Base-by-base conservation (phyloP, 2,888 invertebrate species). In the Oscheius sp. region DNA sequence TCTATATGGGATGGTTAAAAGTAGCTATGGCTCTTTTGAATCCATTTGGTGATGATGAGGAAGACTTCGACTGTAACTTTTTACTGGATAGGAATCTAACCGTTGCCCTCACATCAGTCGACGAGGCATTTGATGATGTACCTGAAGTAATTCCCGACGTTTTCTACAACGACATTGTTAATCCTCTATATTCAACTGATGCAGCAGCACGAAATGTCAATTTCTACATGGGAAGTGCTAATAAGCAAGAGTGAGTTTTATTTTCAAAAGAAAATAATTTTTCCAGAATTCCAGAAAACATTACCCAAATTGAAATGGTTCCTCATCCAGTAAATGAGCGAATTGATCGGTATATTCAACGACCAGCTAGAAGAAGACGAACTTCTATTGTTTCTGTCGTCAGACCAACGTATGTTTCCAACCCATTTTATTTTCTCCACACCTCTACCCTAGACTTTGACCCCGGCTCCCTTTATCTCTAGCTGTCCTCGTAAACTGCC, bases 1-100 rank as follows among this genome's bases (percentile, higher is more conserved):
- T 76, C 59, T 76, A 74, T 49, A 73, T 76, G 73, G 76, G 76
- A 14, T 76, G 76, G 76, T 54, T 74, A 28, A 76, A 76, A 61
- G 74, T 76, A 0, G 76, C 76, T 1, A 76, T 76, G 76, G 76
- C 72, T 36, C 70, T 76, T 6, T 38, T 76, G 50, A 76, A 76
- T 57, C 76, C 76, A 9, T 74, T 76, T 30, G 76, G 76, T 26
- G 76, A 76, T 30, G 76, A 76, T 49, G 76, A 76, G 54, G 76
- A 76, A 38, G 76, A 76, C 62, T 76, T 73, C 32, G 76, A 76
- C 50, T 74, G 74, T 38, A 76, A 76, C 45, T 76, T 76, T 44
- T 51, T 76, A 17, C 70, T 76, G 33, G 76, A 76, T 61, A 45
- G 76, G 14, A 76, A 76, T 33, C 45, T 76, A 45, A 74, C 76